These are phyloP conservation scores for Hydrolagus colliei DNA, from an alignment of 2,797 vertebrate genomes.

Conservation along the genomic window DNA sequence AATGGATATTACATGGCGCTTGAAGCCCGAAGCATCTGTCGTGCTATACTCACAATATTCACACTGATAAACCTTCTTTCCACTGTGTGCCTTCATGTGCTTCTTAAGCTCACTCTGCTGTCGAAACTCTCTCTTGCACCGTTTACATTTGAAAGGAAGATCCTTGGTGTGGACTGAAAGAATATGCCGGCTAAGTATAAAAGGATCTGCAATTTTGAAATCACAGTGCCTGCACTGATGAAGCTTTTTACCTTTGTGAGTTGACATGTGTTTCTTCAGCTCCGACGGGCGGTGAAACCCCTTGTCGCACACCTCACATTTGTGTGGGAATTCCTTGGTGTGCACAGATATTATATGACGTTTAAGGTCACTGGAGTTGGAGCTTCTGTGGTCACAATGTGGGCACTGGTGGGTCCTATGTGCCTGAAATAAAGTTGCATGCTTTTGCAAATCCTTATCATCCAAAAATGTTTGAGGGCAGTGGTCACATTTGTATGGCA, in stretches of 20 bases:
- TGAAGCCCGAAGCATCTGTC: slow-evolving; percentile 94
- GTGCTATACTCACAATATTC: slow-evolving; percentile 97
- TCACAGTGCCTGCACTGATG: slow-evolving; percentile 97
- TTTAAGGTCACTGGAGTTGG: slow-evolving; percentile 81
- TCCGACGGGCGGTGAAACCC: slow-evolving; percentile 81
- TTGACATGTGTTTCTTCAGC: slow-evolving; percentile 79
- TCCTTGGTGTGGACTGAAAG: slow-evolving; percentile 95
- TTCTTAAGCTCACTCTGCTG: slow-evolving; percentile 92
- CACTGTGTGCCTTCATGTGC: slow-evolving; percentile 97
- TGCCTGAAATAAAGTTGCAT: slow-evolving; percentile 86
- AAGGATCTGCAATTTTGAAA: slow-evolving; percentile 91
- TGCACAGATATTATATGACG: slow-evolving; percentile 79
- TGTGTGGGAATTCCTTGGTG: slow-evolving; percentile 83
- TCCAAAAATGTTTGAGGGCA: slow-evolving; percentile 77
- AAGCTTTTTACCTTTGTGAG: slow-evolving; percentile 85
- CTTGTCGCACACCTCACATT: slow-evolving; percentile 77
- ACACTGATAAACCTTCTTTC: slow-evolving; percentile 95
- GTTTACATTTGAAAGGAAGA: slow-evolving; percentile 75
- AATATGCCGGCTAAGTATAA: slow-evolving; percentile 91
- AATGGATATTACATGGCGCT: slow-evolving; percentile 94
- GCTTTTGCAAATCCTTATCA: slow-evolving; percentile 77
- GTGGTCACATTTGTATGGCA: slow-evolving; percentile 75
- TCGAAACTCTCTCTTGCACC: slow-evolving; percentile 87
- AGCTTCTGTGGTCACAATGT: slow-evolving; percentile 81
- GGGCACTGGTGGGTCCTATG: slow-evolving; percentile 78